A percentile compares a stretch with the other conserved stretches of the same genome.
phyloP scores from a whole-genome alignment of 2,113 vertebrate species.

The Zosterops pallidus region DNA sequence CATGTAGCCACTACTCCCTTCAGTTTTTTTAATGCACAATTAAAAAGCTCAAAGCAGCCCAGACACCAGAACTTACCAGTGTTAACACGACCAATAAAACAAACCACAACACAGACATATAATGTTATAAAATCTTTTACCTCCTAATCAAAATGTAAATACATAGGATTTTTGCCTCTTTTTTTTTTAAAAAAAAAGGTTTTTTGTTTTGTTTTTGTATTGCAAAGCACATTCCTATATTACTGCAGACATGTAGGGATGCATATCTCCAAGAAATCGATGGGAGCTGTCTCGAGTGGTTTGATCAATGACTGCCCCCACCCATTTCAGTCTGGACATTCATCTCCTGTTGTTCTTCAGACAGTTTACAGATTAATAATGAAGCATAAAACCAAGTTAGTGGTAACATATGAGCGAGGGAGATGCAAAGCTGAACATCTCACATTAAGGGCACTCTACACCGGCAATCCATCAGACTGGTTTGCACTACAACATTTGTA shows the following conservation, averaged over 20 bases:
- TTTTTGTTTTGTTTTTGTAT: not conserved
- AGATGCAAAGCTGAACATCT: conserved; percentile 42
- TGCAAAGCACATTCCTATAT: not conserved
- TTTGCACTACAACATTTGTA: not conserved
- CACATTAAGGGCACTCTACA: conserved; percentile 4
- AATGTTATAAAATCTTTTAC: not conserved
- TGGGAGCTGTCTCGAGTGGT: conserved; percentile 28
- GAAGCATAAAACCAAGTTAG: conserved; percentile 63
- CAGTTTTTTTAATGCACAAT: not conserved
- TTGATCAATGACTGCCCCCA: conserved; percentile 25
- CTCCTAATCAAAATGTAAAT: not conserved
- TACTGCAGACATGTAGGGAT: not conserved
- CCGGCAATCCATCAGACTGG: conserved; percentile 16
- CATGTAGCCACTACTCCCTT: not conserved
- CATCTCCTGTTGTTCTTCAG: conserved; percentile 49
- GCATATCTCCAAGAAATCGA: conserved; percentile 26
- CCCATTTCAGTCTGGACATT: conserved; percentile 56
- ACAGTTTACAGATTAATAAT: conserved; percentile 64
- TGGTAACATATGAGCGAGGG: conserved; percentile 16
- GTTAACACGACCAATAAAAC: rapidly evolving
- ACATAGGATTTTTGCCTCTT: not conserved
- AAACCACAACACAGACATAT: not conserved
- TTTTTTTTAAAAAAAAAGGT: too few relatives aligned
- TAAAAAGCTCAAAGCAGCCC: not conserved
- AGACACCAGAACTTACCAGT: not conserved